Conservation (phyloP, 2,888 invertebrate species). For the Encarsia formosa region DNA sequence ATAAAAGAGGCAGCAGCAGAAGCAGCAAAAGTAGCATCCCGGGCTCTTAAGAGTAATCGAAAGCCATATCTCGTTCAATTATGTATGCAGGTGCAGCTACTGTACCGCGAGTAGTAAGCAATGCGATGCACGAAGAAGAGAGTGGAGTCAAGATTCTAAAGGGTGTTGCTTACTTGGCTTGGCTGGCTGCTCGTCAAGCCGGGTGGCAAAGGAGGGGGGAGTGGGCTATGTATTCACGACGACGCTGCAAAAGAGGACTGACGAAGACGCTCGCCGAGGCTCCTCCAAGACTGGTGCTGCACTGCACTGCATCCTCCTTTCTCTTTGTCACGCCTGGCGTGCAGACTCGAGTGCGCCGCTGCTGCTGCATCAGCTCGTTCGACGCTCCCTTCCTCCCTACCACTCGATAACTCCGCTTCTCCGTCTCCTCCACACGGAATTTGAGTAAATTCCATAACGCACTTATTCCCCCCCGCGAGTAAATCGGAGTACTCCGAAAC, state of each 20-base stretch:
- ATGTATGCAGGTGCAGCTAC: conserved; percentile 8
- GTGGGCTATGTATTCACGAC: conserved; percentile 7
- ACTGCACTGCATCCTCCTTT: conserved; percentile 14
- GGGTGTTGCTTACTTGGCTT: conserved; percentile 11
- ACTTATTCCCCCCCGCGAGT: too few relatives aligned
- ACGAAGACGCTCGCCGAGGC: background rate
- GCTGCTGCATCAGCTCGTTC: background rate
- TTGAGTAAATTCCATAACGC: too few relatives aligned
- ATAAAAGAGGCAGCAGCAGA: too few relatives aligned
- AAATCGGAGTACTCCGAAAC: too few relatives aligned
- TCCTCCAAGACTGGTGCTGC: background rate
- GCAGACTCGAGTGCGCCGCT: background rate
- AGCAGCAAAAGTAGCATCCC: background rate
- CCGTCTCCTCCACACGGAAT: background rate
- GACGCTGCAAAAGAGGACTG: conserved; percentile 9
- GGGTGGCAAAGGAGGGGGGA: background rate
- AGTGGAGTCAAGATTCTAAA: conserved; percentile 13
- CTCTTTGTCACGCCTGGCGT: conserved; percentile 9
- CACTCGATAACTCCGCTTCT: background rate
- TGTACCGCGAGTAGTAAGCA: too few relatives aligned
- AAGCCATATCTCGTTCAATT: conserved; percentile 11
- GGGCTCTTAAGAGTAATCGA: background rate
- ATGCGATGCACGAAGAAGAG: too few relatives aligned
- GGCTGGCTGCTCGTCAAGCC: conserved; percentile 7
- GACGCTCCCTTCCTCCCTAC: background rate